Evolutionary conservation across 1,140 invertebrate species (phyloP).

Genomic region (Dryas iulia): DNA sequence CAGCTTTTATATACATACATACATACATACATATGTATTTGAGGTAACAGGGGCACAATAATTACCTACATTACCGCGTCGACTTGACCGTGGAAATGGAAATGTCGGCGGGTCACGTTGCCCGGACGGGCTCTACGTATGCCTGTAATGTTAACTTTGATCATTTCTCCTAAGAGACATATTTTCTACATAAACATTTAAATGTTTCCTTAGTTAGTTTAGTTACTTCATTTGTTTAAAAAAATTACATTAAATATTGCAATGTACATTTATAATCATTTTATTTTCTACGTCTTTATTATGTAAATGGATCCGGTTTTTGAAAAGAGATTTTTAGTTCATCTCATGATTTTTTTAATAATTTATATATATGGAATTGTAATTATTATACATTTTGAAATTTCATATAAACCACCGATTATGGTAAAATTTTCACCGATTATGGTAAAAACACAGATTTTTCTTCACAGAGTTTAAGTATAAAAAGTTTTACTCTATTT

Average conservation of each 20-base stretch:
- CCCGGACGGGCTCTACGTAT: not conserved
- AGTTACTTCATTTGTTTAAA: not conserved
- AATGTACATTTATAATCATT: no score
- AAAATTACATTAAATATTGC: not conserved
- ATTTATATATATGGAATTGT: no score
- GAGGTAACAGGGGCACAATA: conserved; percentile 28
- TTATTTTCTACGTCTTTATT: no score
- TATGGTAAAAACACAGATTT: no score
- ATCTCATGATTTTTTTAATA: no score
- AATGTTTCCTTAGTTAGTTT: not conserved
- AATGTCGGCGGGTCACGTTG: conserved; percentile 24
- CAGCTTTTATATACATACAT: conserved; percentile 2
- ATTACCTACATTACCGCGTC: conserved; percentile 33
- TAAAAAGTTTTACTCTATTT: no score
- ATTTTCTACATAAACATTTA: not conserved
- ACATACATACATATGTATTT: conserved; percentile 17
- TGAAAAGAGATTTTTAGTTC: no score
- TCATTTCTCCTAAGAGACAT: conserved; percentile 15
- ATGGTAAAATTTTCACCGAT: no score
- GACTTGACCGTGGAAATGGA: conserved; percentile 30
- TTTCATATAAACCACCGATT: no score
- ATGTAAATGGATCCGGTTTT: no score
- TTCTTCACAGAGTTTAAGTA: no score
- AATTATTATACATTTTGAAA: no score
- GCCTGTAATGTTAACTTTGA: conserved; percentile 18